Base-by-base conservation (phyloP, 53 echinoderm and acorn worm species). In the Luidia sarsii region DNA sequence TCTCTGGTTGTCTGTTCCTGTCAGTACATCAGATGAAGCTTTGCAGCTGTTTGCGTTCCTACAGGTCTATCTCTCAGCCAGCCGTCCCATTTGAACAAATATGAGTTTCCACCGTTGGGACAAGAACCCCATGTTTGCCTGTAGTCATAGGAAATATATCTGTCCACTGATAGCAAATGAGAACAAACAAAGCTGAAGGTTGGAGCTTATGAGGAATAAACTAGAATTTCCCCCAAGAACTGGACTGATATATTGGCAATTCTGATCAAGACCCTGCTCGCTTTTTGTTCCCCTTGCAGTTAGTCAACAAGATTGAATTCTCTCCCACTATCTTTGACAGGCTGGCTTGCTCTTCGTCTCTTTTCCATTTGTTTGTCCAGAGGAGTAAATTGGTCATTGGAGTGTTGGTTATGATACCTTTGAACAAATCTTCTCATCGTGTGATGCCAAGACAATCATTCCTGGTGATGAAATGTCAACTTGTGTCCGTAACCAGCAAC, bases 81-180 rank as follows among this genome's bases (percentile, higher is more conserved):
- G 14, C 38, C 55, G 37, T 56, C 50, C 56, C 54, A 22, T 55
- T 72, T 72, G 72, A 24, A 72, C 72, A 72, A 72, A 56, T 56
- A 39, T 38, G 56, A 56, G 27, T 72, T 23, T 72, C 72, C 39
- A 4, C 37, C 39, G 9, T 16, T 21, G 67, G 72, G 4, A 54
- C 56, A 55, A 35, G 63, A 20, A 35, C 43, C 24, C 36, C 22
- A 38, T 72, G 72, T 72, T 72, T 72, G 72, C 72, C 34, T 56
- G 56, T 55, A 37, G 54, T 24, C 55, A 72, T 27, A 23, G 56
- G 41, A 43, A 72, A 70, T 16, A 49, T 55, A 35, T 72, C 72
- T 72, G 55, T 71, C 72, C 55, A 55, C 56, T 15, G 72, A 72
- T 52, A 38, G 29, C 54, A 72, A 72, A 72, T 72, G 72, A 72